A percentile compares a stretch with the other conserved stretches of the same genome.
phyloP scores from a whole-genome alignment of 2,888 invertebrate species.

The Hydriomena furcata region DNA sequence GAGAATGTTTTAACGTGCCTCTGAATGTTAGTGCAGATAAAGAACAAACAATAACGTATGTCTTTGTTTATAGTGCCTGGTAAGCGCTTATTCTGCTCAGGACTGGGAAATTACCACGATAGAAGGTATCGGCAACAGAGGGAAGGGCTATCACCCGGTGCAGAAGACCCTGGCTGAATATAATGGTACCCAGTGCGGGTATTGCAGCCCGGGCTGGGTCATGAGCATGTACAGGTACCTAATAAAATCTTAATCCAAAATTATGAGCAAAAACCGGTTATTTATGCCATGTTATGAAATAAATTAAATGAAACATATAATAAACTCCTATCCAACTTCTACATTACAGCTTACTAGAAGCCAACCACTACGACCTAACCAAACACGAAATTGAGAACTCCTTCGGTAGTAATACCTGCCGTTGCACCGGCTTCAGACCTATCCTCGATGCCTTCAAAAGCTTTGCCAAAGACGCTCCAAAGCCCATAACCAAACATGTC shows the following conservation, averaged over 20 bases:
- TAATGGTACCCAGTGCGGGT: constrained; percentile 88
- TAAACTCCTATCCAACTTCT: constrained; percentile 3
- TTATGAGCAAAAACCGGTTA: no score
- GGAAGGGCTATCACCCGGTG: constrained; percentile 85
- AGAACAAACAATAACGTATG: no score
- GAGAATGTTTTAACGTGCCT: no score
- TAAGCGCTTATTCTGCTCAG: constrained; percentile 76
- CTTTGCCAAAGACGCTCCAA: constrained; percentile 73
- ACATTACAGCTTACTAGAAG: constrained; percentile 61
- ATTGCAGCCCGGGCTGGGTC: constrained; percentile 77
- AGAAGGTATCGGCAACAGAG: constrained; percentile 87
- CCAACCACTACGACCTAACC: constrained; percentile 56
- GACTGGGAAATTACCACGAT: constrained; percentile 87
- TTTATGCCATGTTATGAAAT: no score
- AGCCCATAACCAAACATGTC: constrained; percentile 47
- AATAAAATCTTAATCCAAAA: no score
- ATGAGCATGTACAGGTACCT: constrained; percentile 69
- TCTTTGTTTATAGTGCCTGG: constrained; percentile 67
- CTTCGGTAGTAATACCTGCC: constrained; percentile 89
- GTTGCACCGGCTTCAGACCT: constrained; percentile 88
- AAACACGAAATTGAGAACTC: constrained; percentile 86
- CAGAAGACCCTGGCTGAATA: constrained; percentile 83
- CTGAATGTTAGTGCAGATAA: no score
- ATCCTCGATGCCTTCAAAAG: constrained; percentile 86
- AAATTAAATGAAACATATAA: no score